Conservation (phyloP, 1,140 invertebrate species). For the Ooceraea biroi region DNA sequence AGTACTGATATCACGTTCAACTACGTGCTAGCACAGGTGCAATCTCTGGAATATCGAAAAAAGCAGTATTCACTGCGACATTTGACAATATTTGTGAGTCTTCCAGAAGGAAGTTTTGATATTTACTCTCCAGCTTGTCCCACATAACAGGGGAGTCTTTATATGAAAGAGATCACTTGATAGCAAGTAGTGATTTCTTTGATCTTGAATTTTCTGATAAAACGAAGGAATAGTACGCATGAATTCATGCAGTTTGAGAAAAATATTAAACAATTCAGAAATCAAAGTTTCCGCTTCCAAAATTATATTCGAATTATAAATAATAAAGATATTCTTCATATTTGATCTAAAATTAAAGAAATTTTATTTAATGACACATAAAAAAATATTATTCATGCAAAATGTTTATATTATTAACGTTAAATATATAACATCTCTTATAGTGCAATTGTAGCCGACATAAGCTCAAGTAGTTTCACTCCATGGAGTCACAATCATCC, state of each 20-base stretch:
- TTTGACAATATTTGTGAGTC: slow-evolving; percentile 50
- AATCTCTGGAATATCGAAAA: slow-evolving; percentile 55
- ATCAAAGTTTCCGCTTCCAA: neutral
- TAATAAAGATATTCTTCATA: neutral
- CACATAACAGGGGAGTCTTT: neutral
- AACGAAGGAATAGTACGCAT: neutral
- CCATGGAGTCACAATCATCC: slow-evolving; percentile 62
- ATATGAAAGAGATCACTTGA: neutral
- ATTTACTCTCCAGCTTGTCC: slow-evolving; percentile 7
- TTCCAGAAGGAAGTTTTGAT: slow-evolving; percentile 30
- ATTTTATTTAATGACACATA: neutral
- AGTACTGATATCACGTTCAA: slow-evolving; percentile 67
- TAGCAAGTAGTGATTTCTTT: neutral
- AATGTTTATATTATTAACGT: neutral
- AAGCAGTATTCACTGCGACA: slow-evolving; percentile 24
- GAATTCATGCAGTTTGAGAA: neutral
- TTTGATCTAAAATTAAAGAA: neutral
- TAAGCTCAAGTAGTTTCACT: slow-evolving; percentile 68
- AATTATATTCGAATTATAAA: neutral
- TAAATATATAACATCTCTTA: slow-evolving; percentile 24
- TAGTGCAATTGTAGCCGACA: slow-evolving; percentile 10
- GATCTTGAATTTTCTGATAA: neutral
- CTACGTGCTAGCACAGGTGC: slow-evolving; percentile 62
- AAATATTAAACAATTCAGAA: neutral
- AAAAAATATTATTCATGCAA: neutral